Conservation (phyloP, 1,140 invertebrate genomes). For the Eupeodes corollae region DNA sequence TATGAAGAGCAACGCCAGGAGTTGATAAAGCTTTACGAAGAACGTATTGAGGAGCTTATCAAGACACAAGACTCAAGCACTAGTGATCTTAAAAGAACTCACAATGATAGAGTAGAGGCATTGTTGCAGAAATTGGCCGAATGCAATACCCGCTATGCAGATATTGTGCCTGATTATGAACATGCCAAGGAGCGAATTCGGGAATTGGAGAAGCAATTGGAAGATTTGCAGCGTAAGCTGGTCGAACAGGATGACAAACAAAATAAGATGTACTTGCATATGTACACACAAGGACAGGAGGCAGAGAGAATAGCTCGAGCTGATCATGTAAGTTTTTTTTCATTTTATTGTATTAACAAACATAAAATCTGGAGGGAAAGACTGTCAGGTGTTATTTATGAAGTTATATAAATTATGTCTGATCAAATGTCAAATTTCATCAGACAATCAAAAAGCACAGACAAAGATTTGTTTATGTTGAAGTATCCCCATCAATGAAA, state of each 20-base stretch:
- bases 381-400: no score
- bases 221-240: constrained; percentile 52
- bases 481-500: no score
- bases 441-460: no score
- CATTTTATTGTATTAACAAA: no score
- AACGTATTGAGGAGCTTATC: constrained; percentile 59
- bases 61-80: constrained; percentile 54
- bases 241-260: constrained; percentile 62
- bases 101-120: constrained; percentile 68
- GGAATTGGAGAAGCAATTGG: constrained; percentile 54
- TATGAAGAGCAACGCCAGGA: constrained; percentile 51
- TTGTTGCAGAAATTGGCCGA: constrained; percentile 66
- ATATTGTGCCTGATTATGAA: constrained; percentile 54
- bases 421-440: no score
- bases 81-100: constrained; percentile 58
- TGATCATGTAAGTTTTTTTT: constrained; percentile 41
- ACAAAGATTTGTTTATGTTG: no score
- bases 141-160: constrained; percentile 61
- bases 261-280: constrained; percentile 65
- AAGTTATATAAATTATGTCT: no score
- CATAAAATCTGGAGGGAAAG: no score
- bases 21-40: constrained; percentile 57
- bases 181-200: constrained; percentile 52
- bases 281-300: constrained; percentile 71
- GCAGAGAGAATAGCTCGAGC: constrained; percentile 56